Percentiles rank a stretch among this genome's conserved stretches.
phyloP scores from a whole-genome alignment of 2,113 vertebrate species.

The Strix aluco region DNA sequence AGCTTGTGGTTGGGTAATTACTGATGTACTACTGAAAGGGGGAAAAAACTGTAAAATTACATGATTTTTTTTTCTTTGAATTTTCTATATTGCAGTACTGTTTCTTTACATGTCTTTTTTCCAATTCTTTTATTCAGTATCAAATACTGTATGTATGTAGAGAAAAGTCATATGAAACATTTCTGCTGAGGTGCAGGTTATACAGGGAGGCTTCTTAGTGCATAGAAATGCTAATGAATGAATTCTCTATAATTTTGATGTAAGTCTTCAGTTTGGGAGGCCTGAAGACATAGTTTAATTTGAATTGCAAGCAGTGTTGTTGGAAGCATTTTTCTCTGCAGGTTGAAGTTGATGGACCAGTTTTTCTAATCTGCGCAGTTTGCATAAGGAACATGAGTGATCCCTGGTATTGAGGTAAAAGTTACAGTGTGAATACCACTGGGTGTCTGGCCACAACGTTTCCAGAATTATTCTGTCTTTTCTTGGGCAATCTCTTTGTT shows the following conservation, averaged over 20 bases:
- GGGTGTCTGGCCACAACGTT: fast-evolving
- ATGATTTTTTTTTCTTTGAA: background rate
- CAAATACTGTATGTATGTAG: background rate
- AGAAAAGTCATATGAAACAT: background rate
- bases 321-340: background rate
- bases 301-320: background rate
- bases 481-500: background rate
- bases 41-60: background rate
- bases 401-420: background rate
- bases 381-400: background rate
- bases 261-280: background rate
- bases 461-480: background rate
- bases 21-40: background rate
- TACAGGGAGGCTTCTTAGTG: background rate
- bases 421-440: background rate
- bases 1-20: background rate
- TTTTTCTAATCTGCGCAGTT: background rate
- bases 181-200: background rate
- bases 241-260: background rate
- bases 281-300: background rate
- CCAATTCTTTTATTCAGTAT: background rate
- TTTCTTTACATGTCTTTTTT: background rate
- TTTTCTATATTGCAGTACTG: background rate
- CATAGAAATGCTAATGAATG: background rate
- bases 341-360: background rate